Evolutionary conservation across 2,113 vertebrate genomes (phyloP).

Genomic region (Pelobates fuscus): DNA sequence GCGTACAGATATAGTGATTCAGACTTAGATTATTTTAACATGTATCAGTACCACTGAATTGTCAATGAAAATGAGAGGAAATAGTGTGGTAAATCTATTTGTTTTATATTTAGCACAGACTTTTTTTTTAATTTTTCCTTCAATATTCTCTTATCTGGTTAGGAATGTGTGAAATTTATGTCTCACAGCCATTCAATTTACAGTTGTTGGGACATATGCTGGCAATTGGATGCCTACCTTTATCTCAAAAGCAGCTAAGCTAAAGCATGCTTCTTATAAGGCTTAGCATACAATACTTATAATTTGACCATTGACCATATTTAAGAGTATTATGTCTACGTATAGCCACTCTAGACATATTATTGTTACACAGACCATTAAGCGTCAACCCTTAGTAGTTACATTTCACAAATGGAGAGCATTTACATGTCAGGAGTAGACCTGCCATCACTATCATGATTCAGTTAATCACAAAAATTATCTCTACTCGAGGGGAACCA

Average conservation of each 20-base stretch:
- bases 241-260: too few relatives aligned
- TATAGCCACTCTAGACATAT: slow-evolving; percentile 16
- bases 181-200: too few relatives aligned
- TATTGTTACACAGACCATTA: slow-evolving; percentile 22
- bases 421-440: slow-evolving; percentile 20
- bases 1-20: neutral
- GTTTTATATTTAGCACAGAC: too few relatives aligned
- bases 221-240: too few relatives aligned
- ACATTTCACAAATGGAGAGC: slow-evolving; percentile 10
- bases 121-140: too few relatives aligned
- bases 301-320: neutral
- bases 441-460: slow-evolving; percentile 7
- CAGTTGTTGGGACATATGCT: too few relatives aligned
- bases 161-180: too few relatives aligned
- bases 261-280: too few relatives aligned
- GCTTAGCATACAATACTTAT: too few relatives aligned
- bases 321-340: slow-evolving; percentile 36
- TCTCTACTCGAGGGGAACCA: neutral
- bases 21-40: slow-evolving; percentile 19
- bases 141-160: too few relatives aligned
- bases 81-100: too few relatives aligned
- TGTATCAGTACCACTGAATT: neutral
- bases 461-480: neutral
- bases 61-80: too few relatives aligned
- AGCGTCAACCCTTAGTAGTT: slow-evolving; percentile 8